Evolutionary conservation across 2,113 vertebrate genomes (phyloP).

Genomic region (mouse (Mus musculus)): GRCm39 chr13:45467501-45468000

Average conservation of each 20-base stretch:
- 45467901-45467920: background rate
- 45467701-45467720: background rate
- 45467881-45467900: background rate
- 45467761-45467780: background rate
- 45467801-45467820: background rate
- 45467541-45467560: background rate
- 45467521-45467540: background rate
- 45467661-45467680: background rate
- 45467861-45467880: background rate
- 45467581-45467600: background rate
- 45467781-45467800: background rate
- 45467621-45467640: background rate
- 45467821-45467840: background rate
- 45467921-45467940: background rate
- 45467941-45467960: background rate
- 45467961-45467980: background rate
- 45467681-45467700: background rate
- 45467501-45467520: background rate
- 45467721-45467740: background rate
- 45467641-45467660: background rate
- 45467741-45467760: background rate
- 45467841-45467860: background rate
- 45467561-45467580: background rate
- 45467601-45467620: background rate
- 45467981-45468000: background rate